Base-by-base conservation (phyloP, 1,140 invertebrate species). In the Lamellibrachia luymesi region DNA sequence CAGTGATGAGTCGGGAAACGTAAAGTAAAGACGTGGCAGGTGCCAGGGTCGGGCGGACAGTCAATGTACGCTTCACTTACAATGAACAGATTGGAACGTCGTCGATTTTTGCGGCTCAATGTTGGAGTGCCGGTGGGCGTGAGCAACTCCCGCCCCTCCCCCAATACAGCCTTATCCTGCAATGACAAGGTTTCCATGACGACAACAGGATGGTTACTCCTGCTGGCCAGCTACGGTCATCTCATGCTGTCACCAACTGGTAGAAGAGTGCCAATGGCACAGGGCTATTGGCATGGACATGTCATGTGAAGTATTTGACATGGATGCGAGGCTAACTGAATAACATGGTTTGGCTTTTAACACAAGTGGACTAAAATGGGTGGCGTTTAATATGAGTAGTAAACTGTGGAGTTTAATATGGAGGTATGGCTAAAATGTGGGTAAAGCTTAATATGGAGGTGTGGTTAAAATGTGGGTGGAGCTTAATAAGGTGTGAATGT, bases 21-120 rank as follows among this genome's bases (percentile, higher is more conserved):
- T 80, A 80, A 80, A 6, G 64, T 17, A 80, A 80, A 22, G 64
- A 80, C 64, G 64, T 56, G 52, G 13, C 52, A 56, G 38, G 38
- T 38, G 38, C 38, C 52, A 56, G 52, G 64, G 64, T 80, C 13
- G 64, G 64, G 13, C 13, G 64, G 64, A 90, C 64, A 80, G 64
- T 80, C 93, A 22, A 51, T 27, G 51, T 8, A 52, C 90, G 17
- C 38, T 51, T 49, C 90, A 94, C 95, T 95, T 96, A 96, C 96
- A 94, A 96, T 96, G 95, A 99, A 99, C 90, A 99, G 97, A 97
- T 99, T 99, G 2, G 98, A 99, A 96, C 98, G 97, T 96, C 99
- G 97, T 93, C 98, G 96, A 94, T 98, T 98, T 97, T 99, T 99
- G 92, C 98, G 93, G 94, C 94, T 96, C 95, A 96, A 96, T 80